A percentile compares a stretch with the other conserved stretches of the same genome.
These are phyloP conservation scores for Dolichoris vasculosae DNA, from an alignment of 1,140 invertebrate species.

Conservation along the genomic window DNA sequence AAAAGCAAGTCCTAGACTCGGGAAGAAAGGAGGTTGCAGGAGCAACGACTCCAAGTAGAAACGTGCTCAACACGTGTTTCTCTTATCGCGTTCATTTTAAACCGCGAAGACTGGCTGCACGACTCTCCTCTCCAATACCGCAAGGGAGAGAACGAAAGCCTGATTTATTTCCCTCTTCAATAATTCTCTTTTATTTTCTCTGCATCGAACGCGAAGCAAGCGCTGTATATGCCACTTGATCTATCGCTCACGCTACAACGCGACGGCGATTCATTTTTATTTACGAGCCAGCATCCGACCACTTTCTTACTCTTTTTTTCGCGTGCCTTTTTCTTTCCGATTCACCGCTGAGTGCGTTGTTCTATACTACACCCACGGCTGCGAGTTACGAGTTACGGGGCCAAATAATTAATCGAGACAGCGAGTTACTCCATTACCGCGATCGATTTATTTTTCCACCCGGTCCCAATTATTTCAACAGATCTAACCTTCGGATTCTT, in stretches of 20 bases:
- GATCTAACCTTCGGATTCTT: too few species aligned
- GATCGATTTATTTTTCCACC: too few species aligned
- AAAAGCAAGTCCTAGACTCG: not conserved
- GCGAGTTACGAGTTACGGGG: not conserved
- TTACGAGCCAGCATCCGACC: slow-evolving; percentile 57
- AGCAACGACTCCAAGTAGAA: slow-evolving; percentile 31
- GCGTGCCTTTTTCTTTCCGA: not conserved
- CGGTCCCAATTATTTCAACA: too few species aligned
- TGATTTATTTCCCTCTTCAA: slow-evolving; percentile 68
- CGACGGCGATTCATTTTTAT: slow-evolving; percentile 66
- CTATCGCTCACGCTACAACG: slow-evolving; percentile 54
- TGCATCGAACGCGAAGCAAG: slow-evolving; percentile 4
- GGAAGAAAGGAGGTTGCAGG: slow-evolving; percentile 33
- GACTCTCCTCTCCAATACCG: not conserved
- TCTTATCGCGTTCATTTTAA: slow-evolving; percentile 68
- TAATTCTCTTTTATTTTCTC: slow-evolving; percentile 68
- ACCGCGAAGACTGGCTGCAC: slow-evolving; percentile 48
- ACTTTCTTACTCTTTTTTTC: slow-evolving; percentile 25
- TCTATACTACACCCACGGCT: not conserved
- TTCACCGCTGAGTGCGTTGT: not conserved
- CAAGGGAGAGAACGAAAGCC: slow-evolving; percentile 25
- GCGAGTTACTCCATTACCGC: too few species aligned
- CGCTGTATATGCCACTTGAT: slow-evolving; percentile 57
- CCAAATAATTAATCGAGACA: not conserved
- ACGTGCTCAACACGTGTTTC: slow-evolving; percentile 71